A percentile compares a stretch with the other conserved stretches of the same genome.
Conservation (phyloP, 2,113 vertebrate genomes). For the Caretta caretta region DNA sequence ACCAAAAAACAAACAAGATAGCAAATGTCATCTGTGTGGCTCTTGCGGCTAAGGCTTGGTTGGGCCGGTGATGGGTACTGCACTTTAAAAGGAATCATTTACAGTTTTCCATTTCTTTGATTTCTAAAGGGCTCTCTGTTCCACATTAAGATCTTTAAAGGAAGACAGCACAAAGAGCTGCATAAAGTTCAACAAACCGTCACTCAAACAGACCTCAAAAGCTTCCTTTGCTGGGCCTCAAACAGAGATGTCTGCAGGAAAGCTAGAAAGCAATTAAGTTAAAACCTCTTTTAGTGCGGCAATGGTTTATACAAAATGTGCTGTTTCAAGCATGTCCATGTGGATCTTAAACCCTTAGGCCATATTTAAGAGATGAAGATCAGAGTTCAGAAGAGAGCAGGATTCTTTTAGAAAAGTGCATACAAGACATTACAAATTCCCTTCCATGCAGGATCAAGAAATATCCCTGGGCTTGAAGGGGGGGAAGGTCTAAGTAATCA, state of each 20-base stretch:
- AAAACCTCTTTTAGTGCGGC: background rate
- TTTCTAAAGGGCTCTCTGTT: background rate
- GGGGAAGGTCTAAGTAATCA: background rate
- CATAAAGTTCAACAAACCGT: background rate
- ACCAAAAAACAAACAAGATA: background rate
- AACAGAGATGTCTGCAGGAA: background rate
- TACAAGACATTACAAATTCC: background rate
- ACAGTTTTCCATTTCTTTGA: background rate
- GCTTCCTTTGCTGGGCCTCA: background rate
- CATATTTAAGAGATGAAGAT: background rate
- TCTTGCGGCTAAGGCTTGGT: background rate
- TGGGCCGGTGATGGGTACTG: background rate
- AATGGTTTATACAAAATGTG: background rate
- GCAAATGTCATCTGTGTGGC: background rate
- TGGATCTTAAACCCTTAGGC: background rate
- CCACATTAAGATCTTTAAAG: background rate
- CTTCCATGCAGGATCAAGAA: background rate
- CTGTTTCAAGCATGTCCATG: background rate
- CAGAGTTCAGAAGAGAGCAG: background rate
- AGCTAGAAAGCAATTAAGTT: slow-evolving; percentile 19
- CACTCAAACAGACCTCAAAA: background rate
- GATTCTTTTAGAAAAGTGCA: background rate
- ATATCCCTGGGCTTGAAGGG: background rate
- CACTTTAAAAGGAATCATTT: background rate
- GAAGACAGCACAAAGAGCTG: background rate